Evolutionary conservation across 2,797 vertebrate genomes (phyloP).

Genomic region (Heteromormyrus szaboi): DNA sequence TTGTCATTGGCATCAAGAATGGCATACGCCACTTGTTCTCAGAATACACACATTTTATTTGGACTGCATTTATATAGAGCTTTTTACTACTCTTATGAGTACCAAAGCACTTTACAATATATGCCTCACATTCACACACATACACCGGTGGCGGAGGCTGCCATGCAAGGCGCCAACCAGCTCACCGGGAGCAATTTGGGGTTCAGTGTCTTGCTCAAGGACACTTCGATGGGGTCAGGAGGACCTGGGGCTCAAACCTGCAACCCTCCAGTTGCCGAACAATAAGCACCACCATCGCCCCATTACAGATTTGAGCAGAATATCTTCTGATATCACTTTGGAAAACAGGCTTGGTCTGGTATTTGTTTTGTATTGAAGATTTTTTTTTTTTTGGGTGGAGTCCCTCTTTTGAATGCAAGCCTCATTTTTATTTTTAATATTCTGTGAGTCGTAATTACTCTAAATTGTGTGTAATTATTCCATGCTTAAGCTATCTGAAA

Average conservation of each 20-base stretch:
- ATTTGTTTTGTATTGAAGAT: neutral
- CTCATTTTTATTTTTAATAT: conserved; percentile 1
- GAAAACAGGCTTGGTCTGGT: neutral
- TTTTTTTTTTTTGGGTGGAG: neutral
- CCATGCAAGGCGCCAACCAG: no score
- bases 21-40: neutral
- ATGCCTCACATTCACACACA: no score
- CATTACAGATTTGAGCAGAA: neutral
- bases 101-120: no score
- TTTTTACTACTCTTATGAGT: no score
- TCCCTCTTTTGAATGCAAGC: neutral
- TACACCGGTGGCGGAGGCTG: no score
- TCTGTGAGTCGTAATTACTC: neutral
- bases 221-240: no score
- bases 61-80: no score
- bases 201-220: no score
- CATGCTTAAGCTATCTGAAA: neutral
- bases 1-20: neutral
- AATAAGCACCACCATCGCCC: no score
- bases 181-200: no score
- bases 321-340: neutral
- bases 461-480: neutral
- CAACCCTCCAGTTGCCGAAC: no score
- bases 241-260: no score
- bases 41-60: neutral